A percentile compares a stretch with the other conserved stretches of the same genome.
phyloP scores from a whole-genome alignment of 2,888 invertebrate genomes.

The Keiferia lycopersicella region DNA sequence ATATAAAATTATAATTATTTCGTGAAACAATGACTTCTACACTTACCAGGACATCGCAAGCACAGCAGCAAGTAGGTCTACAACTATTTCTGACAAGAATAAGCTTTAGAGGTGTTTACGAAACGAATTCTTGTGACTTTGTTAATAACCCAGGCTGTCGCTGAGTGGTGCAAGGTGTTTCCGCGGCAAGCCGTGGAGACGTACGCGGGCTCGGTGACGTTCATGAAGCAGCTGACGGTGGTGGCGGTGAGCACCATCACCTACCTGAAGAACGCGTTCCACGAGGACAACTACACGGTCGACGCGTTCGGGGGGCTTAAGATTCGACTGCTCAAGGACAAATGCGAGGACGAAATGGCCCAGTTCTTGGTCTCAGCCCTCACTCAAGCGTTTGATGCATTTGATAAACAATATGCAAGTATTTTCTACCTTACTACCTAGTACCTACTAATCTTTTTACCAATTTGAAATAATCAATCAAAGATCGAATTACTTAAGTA shows the following conservation, averaged over 20 bases:
- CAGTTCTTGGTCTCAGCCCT: conserved; percentile 62
- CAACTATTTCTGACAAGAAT: too few species aligned
- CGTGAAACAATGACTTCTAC: conserved; percentile 43
- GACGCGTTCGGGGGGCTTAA: conserved; percentile 56
- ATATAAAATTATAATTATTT: not conserved
- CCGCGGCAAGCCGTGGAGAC: conserved; percentile 59
- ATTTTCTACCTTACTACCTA: not conserved
- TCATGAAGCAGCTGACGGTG: conserved; percentile 67
- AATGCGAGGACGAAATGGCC: conserved; percentile 58
- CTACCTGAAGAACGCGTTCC: conserved; percentile 58
- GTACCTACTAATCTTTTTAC: too few species aligned
- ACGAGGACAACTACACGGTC: conserved; percentile 54
- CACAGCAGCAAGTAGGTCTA: conserved; percentile 29
- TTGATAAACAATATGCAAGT: conserved; percentile 72
- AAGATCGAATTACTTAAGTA: too few species aligned
- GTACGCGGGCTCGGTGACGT: conserved; percentile 63
- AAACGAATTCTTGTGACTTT: not conserved
- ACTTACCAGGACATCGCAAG: conserved; percentile 46
- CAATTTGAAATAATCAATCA: too few species aligned
- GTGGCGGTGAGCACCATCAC: conserved; percentile 64
- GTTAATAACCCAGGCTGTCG: conserved; percentile 36
- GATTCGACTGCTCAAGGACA: conserved; percentile 58
- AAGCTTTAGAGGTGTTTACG: not conserved
- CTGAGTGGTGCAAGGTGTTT: conserved; percentile 62
- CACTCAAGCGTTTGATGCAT: conserved; percentile 64